Evolutionary conservation across 1,140 invertebrate genomes (phyloP), one percentile per base, ranked within the genome.

Genomic region (Batillaria attramentaria): DNA sequence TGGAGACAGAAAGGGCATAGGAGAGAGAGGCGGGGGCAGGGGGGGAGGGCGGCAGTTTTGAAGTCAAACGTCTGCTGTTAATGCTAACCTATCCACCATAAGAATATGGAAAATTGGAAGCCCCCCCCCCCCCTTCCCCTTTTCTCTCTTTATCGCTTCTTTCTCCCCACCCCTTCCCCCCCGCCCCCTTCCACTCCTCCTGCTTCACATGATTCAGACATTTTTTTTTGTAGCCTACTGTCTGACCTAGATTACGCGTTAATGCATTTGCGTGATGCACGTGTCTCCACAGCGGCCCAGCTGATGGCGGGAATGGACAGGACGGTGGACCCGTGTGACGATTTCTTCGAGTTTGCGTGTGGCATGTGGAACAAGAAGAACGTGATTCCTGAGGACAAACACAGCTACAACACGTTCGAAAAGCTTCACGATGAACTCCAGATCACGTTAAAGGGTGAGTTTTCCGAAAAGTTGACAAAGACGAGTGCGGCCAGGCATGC

Each of bases 301-400:
- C 91, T 98, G 81, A 91, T 98, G 81, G 93, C 94, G 20, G 95
- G 95, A 35, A 97, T 98, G 96, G 95, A 97, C 87, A 91, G 92
- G 20, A 93, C 92, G 0, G 94, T 94, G 0, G 94, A 96, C 88
- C 96, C 97, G 5, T 98, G 96, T 90, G 93, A 93, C 28, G 95
- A 97, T 89, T 97, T 97, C 91, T 97, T 97, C 91, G 95, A 96
- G 90, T 97, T 94, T 87, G 96, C 96, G 1, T 97, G 96, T 81
- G 96, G 96, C 1, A 94, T 95, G 1, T 98, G 96, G 96, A 97
- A 97, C 88, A 94, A 94, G 85, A 93, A 94, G 78, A 95, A 98
- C 92, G 92, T 95, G 3, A 97, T 98, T 84, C 96, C 97, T 0
- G 96, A 97, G 86, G 96, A 97, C 87, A 93, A 94, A 83, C 94